Base-by-base conservation (phyloP, 1,140 invertebrate species). In the Hyles euphorbiae region DNA sequence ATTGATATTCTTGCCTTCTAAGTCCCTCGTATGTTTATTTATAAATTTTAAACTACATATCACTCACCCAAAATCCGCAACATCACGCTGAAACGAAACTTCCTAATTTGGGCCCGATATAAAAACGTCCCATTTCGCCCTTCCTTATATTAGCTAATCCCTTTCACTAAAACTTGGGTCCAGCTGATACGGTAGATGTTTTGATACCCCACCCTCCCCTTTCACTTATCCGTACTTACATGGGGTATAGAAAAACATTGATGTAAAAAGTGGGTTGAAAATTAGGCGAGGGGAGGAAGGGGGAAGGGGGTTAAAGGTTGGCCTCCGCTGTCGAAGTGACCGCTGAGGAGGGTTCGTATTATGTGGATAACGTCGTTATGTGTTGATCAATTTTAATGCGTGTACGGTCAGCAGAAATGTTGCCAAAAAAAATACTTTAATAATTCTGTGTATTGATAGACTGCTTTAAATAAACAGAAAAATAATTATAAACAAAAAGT, bases 361-460 rank as follows among this genome's bases (percentile, higher is more conserved):
- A 86, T 87, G 79, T 82, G 81, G 78, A 80, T 88, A 85, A 85
- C 79, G 81, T 81, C 79, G 82, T 88, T 88, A 88, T 88, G 78
- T 88, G 85, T 85, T 88, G 86, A 88, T 87, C 82, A 88, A 82
- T 85, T 85, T 87, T 88, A 87, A 87, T 87, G 82, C 73, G 68
- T 58, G 61, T 68, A 68, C 40, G 66, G 64, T 70, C 53, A 50
- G 64, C 61, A 52, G 43, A 46, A 34, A 50, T n/a, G 59, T 36
- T 36, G 36, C 3, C 36, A 7, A 3, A 4, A 4, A 4, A 4
- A 36, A 36, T 36, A 36, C 3, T 3, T 36, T 3, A 7, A 4
- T 3, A 36, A 36, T 4, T 22, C 22, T 22, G 22, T 22, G 2
- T 22, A 22, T 22, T 22, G 22, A 22, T 2, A 22, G 0, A 22